Conservation (phyloP, 2,113 vertebrate species). For the Columba janthina region DNA sequence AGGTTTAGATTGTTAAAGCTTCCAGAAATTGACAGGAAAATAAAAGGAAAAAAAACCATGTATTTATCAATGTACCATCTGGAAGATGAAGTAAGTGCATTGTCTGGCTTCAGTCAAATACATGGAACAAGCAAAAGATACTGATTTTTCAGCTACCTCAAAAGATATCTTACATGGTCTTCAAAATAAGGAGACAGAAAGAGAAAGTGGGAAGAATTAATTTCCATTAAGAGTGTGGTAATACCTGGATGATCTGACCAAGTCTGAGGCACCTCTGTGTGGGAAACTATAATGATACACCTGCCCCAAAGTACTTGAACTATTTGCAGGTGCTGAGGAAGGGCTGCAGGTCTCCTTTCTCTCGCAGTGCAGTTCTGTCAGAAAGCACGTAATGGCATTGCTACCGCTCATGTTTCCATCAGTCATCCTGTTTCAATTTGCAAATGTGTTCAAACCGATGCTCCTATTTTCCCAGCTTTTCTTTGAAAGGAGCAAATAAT, state of each 20-base stretch:
- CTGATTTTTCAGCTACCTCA: neutral
- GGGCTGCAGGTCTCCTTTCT: neutral
- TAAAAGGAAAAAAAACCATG: too few species aligned
- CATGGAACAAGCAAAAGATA: neutral
- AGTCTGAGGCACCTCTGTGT: neutral
- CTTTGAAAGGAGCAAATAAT: neutral
- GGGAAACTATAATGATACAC: neutral
- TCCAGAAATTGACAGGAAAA: neutral
- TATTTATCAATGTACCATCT: slow-evolving; percentile 50
- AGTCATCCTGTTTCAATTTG: neutral
- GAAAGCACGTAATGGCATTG: neutral
- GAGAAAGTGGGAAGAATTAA: neutral
- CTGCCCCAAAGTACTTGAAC: neutral
- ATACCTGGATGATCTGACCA: neutral
- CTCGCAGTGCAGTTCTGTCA: neutral
- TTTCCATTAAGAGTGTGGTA: neutral
- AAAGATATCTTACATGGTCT: neutral
- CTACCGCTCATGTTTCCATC: neutral
- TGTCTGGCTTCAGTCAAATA: neutral
- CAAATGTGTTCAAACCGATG: neutral
- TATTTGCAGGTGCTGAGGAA: neutral
- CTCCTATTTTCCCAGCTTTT: neutral
- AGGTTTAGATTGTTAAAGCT: slow-evolving; percentile 2
- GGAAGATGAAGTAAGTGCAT: slow-evolving; percentile 1
- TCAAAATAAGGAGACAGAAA: neutral